phyloP scores from a whole-genome alignment of 2,888 invertebrate species.

The Tholera decimalis region DNA sequence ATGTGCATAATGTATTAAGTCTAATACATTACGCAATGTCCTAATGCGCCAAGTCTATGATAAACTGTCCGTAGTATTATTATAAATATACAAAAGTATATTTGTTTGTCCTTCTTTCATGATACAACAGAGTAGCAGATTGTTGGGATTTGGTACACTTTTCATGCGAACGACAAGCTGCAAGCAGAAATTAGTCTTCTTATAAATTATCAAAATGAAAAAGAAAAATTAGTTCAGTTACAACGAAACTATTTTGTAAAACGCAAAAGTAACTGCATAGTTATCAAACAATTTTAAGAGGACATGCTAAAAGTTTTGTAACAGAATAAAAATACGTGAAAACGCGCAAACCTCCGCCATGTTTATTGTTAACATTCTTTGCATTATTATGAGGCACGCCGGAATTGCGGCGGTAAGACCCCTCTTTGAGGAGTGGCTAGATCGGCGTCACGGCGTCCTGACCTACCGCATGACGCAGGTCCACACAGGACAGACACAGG shows the following conservation, averaged over 20 bases:
- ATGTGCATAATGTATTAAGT: not conserved
- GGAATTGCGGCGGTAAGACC: too few species aligned
- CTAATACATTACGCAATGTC: not conserved
- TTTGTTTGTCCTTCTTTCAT: too few species aligned
- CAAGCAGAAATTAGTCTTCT: too few species aligned
- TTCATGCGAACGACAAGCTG: too few species aligned
- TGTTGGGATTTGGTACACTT: too few species aligned
- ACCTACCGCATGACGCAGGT: too few species aligned
- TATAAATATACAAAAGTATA: not conserved
- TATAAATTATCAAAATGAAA: not conserved
- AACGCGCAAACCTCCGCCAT: not conserved
- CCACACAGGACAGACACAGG: too few species aligned
- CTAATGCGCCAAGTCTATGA: not conserved
- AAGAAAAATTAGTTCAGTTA: not conserved
- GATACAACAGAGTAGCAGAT: too few species aligned
- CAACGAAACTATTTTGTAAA: constrained; percentile 2
- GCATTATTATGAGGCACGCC: constrained; percentile 1
- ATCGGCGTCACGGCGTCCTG: too few species aligned
- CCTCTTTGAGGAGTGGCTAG: too few species aligned
- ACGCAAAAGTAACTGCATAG: constrained; percentile 1
- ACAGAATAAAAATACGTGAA: constrained; percentile 6
- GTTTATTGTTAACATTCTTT: constrained; percentile 19
- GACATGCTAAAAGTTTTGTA: constrained; percentile 12
- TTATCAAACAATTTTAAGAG: constrained; percentile 8
- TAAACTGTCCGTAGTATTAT: not conserved